A percentile compares a stretch with the other conserved stretches of the same genome.
phyloP scores from a whole-genome alignment of 2,113 vertebrate genomes.

The Albula goreensis region DNA sequence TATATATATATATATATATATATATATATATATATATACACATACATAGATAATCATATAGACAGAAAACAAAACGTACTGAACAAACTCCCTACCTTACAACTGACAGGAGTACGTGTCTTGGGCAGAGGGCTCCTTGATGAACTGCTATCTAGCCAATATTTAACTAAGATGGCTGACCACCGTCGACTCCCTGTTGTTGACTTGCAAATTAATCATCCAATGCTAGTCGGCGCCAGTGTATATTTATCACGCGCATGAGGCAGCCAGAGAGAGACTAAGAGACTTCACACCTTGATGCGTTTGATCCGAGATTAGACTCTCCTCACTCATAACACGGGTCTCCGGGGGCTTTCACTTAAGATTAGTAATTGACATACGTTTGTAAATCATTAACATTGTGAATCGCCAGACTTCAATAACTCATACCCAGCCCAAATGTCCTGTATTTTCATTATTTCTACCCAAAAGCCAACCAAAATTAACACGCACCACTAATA shows the following conservation, averaged over 20 bases:
- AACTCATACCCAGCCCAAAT: neutral
- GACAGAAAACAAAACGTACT: neutral
- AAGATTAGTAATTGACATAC: constrained; percentile 49
- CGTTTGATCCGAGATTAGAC: constrained; percentile 75
- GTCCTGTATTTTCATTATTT: neutral
- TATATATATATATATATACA: too few species aligned
- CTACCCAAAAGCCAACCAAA: neutral
- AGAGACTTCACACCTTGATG: constrained; percentile 80
- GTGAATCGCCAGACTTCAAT: neutral
- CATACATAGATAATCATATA: too few species aligned
- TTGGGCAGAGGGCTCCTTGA: neutral
- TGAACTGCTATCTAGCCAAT: constrained; percentile 66
- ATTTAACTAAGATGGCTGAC: constrained; percentile 81
- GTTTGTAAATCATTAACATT: neutral
- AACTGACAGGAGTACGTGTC: neutral
- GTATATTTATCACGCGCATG: constrained; percentile 76
- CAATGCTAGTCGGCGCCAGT: constrained; percentile 77
- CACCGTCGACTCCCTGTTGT: constrained; percentile 80
- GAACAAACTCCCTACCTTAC: neutral
- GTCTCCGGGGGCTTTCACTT: constrained; percentile 76
- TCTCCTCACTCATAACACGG: constrained; percentile 68
- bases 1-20: too few species aligned
- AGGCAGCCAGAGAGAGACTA: constrained; percentile 71
- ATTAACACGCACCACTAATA: neutral
- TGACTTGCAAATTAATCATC: constrained; percentile 91